Percentiles rank a stretch among this genome's conserved stretches.
phyloP scores from a whole-genome alignment of 2,888 invertebrate genomes.

The Sialis fuliginosa region DNA sequence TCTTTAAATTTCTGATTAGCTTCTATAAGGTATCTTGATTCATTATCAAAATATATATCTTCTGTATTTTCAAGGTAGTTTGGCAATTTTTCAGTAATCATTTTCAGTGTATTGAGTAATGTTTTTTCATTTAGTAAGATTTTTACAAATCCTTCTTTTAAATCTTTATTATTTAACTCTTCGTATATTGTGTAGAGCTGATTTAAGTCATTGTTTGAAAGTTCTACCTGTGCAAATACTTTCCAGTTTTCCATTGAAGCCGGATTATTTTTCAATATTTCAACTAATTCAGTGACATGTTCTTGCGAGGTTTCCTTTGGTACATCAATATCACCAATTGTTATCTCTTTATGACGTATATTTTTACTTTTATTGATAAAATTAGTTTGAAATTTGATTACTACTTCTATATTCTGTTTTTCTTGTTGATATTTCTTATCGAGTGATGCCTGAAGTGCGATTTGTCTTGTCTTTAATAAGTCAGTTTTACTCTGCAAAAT shows the following conservation, averaged over 20 bases:
- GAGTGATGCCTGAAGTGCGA: constrained; percentile 4
- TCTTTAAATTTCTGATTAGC: constrained; percentile 4
- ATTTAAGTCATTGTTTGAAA: not conserved
- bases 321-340: not conserved
- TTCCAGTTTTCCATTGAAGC: not conserved
- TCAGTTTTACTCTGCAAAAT: constrained; percentile 1
- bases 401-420: constrained; percentile 5
- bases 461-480: constrained; percentile 7
- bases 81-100: constrained; percentile 6
- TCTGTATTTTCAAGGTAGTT: constrained; percentile 1
- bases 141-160: constrained; percentile 2
- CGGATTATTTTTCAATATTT: not conserved
- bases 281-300: too few species aligned
- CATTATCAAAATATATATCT: constrained; percentile 3
- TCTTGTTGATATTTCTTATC: constrained; percentile 8
- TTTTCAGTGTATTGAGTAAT: constrained; percentile 7
- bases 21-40: constrained; percentile 4
- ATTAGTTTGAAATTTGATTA: constrained; percentile 5
- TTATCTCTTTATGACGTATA: not conserved
- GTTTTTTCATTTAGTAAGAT: constrained; percentile 8
- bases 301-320: too few species aligned
- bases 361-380: constrained; percentile 1
- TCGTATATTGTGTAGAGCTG: not conserved
- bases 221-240: not conserved
- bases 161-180: not conserved